These are phyloP conservation scores for Ecliptopera silaceata DNA, from an alignment of 2,888 invertebrate genomes.

Conservation along the genomic window DNA sequence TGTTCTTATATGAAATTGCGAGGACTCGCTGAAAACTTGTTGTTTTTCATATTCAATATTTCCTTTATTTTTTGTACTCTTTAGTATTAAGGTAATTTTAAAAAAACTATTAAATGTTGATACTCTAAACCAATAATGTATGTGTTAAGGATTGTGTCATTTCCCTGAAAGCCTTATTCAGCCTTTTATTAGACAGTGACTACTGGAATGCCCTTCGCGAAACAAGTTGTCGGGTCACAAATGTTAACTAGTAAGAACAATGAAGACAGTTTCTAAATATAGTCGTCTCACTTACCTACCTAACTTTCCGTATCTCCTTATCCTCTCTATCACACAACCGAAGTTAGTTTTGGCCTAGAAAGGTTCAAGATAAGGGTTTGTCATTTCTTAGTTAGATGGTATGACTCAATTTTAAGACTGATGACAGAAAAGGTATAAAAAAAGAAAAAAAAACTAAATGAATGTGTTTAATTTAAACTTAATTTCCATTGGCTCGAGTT, in stretches of 20 bases:
- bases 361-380: slow-evolving; percentile 73
- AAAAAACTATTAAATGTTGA: slow-evolving; percentile 83
- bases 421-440: slow-evolving; percentile 73
- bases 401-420: slow-evolving; percentile 84
- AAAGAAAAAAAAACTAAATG: slow-evolving; percentile 54
- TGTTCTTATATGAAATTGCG: slow-evolving; percentile 81
- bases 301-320: slow-evolving; percentile 54
- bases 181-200: slow-evolving; percentile 78
- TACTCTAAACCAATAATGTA: slow-evolving; percentile 80
- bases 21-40: slow-evolving; percentile 79
- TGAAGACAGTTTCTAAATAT: slow-evolving; percentile 42
- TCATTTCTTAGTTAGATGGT: slow-evolving; percentile 80
- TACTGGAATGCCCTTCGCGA: slow-evolving; percentile 45
- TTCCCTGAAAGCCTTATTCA: slow-evolving; percentile 81
- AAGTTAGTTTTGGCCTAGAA: slow-evolving; percentile 75
- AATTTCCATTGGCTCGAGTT: slow-evolving; percentile 48
- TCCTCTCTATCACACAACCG: slow-evolving; percentile 53
- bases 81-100: slow-evolving; percentile 80
- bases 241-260: slow-evolving; percentile 41
- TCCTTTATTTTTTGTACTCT: slow-evolving; percentile 84
- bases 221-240: slow-evolving; percentile 46
- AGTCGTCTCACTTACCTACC: slow-evolving; percentile 52
- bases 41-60: slow-evolving; percentile 82
- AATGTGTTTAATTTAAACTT: slow-evolving; percentile 61
- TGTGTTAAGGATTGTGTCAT: slow-evolving; percentile 78